A percentile compares a stretch with the other conserved stretches of the same genome.
phyloP scores from a whole-genome alignment of 2,797 vertebrate genomes.

The Bradypodion pumilum region DNA sequence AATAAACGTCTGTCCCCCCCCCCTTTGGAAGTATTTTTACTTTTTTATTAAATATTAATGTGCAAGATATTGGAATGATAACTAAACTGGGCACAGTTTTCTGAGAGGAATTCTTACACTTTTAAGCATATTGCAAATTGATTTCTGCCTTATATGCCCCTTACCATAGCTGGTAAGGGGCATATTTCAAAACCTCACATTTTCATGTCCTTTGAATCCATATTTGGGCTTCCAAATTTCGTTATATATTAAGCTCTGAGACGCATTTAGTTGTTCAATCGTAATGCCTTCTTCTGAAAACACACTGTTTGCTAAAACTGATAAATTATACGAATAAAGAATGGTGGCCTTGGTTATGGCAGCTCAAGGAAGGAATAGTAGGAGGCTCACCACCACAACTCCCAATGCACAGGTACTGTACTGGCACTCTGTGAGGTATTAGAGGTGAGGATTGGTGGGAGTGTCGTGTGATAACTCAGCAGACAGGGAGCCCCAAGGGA shows the following conservation, averaged over 20 bases:
- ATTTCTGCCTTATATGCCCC: slow-evolving; percentile 20
- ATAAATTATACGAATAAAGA: slow-evolving; percentile 25
- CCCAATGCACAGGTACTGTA: no score
- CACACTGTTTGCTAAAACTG: background rate
- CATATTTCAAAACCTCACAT: slow-evolving; percentile 2
- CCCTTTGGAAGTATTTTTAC: slow-evolving; percentile 25
- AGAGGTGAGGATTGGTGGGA: no score
- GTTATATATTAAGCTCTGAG: slow-evolving; percentile 15
- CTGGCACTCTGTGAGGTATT: no score
- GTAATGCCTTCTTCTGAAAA: background rate
- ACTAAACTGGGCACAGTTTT: slow-evolving; percentile 47
- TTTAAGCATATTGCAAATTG: slow-evolving; percentile 37
- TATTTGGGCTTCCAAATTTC: slow-evolving; percentile 1
- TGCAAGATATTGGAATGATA: background rate
- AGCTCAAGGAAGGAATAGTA: slow-evolving; percentile 34
- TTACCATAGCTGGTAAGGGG: background rate
- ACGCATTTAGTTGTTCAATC: background rate
- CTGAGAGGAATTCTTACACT: background rate
- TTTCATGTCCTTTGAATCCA: slow-evolving; percentile 31
- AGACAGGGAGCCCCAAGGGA: no score
- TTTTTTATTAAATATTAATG: slow-evolving; percentile 45
- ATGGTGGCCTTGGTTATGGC: slow-evolving; percentile 27
- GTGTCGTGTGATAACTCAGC: no score
- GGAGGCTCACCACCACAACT: no score
- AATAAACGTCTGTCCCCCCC: no score